Evolutionary conservation across 2,888 invertebrate species (phyloP).

Genomic region (Harpagoxenus sublaevis): DNA sequence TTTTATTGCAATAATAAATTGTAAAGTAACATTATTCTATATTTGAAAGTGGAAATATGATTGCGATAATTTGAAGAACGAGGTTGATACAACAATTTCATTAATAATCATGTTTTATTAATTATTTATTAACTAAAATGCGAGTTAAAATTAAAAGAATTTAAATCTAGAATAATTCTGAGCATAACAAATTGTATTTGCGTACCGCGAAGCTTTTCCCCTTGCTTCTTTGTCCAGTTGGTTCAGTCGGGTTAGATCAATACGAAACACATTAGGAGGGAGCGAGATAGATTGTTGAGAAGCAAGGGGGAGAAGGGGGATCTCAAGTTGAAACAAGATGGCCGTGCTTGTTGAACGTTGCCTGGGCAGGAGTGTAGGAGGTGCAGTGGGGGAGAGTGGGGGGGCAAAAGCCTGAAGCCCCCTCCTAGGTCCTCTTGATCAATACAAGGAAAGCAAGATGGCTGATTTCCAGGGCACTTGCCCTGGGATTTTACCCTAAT

Average conservation of each 20-base stretch:
- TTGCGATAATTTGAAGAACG: not conserved
- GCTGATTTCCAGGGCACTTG: slow-evolving; percentile 85
- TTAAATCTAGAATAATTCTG: not conserved
- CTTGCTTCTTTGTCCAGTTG: slow-evolving; percentile 74
- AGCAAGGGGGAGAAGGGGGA: slow-evolving; percentile 59
- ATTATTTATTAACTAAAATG: not conserved
- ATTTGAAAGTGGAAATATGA: no score
- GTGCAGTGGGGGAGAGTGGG: slow-evolving; percentile 68
- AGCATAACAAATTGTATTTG: slow-evolving; percentile 16
- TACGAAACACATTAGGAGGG: slow-evolving; percentile 80
- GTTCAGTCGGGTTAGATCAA: slow-evolving; percentile 80
- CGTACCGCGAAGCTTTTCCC: slow-evolving; percentile 14
- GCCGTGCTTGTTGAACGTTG: slow-evolving; percentile 79
- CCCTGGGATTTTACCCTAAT: slow-evolving; percentile 83
- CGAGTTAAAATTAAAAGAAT: not conserved
- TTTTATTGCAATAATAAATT: not conserved
- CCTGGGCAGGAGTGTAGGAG: slow-evolving; percentile 73
- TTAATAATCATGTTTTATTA: not conserved
- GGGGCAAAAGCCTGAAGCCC: slow-evolving; percentile 75
- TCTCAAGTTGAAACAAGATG: slow-evolving; percentile 85
- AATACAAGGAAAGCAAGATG: slow-evolving; percentile 86
- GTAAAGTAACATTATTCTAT: not conserved
- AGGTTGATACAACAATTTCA: not conserved
- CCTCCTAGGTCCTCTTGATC: slow-evolving; percentile 81
- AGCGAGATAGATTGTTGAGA: slow-evolving; percentile 65